These are phyloP conservation scores for Muntiacus reevesi DNA, from an alignment of 2,113 vertebrate genomes.

Conservation along the genomic window DNA sequence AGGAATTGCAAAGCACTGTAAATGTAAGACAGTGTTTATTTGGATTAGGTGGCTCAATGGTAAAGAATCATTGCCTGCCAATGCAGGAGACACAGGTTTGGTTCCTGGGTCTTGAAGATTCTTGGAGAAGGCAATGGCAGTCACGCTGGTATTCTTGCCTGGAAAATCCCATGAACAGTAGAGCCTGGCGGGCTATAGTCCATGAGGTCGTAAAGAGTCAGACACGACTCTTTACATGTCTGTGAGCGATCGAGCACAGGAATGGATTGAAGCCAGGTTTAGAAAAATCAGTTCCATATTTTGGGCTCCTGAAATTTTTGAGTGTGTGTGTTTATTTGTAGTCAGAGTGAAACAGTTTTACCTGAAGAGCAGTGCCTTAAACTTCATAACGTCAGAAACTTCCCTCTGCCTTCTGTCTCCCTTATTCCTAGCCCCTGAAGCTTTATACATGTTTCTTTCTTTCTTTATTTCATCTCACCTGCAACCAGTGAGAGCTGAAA, in stretches of 20 bases:
- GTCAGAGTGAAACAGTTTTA: neutral
- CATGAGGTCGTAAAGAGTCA: accelerated
- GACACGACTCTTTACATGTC: neutral
- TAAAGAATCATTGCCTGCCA: neutral
- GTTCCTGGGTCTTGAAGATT: neutral
- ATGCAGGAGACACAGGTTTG: neutral
- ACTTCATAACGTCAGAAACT: neutral
- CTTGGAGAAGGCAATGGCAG: neutral
- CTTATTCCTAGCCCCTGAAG: neutral
- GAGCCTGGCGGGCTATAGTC: neutral
- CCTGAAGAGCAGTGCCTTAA: neutral
- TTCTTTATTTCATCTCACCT: neutral
- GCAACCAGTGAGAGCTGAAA: neutral
- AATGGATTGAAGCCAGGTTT: neutral
- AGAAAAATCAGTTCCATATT: neutral
- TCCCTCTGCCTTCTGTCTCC: neutral
- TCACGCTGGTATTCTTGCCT: neutral
- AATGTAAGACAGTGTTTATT: neutral
- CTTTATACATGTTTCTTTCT: neutral
- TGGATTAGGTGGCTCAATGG: neutral
- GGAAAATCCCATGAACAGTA: neutral
- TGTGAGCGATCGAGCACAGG: neutral
- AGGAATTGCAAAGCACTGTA: neutral
- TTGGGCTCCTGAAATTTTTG: neutral
- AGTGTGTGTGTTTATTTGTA: neutral